phyloP scores from a whole-genome alignment of 2,113 vertebrate species.

The Collichthys lucidus region DNA sequence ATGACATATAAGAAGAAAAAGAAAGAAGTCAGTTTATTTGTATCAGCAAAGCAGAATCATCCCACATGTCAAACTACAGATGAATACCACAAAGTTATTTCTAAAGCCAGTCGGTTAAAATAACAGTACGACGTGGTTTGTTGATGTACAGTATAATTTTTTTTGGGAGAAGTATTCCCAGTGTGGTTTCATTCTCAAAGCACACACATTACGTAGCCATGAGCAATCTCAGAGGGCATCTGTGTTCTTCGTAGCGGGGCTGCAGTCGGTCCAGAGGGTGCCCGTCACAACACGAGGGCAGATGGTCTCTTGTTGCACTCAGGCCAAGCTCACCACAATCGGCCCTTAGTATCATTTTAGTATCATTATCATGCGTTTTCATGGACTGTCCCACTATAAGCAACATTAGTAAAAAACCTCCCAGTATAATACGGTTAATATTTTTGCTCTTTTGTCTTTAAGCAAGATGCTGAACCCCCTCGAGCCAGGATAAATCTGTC shows the following conservation, averaged over 20 bases:
- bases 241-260: slow-evolving; percentile 51
- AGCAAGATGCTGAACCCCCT: not conserved
- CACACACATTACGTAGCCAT: slow-evolving; percentile 27
- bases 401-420: not conserved
- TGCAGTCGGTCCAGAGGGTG: slow-evolving; percentile 46
- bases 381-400: not conserved
- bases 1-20: slow-evolving; percentile 12
- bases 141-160: not conserved
- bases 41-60: not conserved
- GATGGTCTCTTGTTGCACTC: slow-evolving; percentile 54
- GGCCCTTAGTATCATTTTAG: slow-evolving; percentile 49
- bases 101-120: not conserved
- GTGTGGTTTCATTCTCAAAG: slow-evolving; percentile 38
- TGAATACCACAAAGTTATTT: not conserved
- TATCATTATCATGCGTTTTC: slow-evolving; percentile 47
- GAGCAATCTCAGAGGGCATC: slow-evolving; percentile 48
- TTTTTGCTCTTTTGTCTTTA: not conserved
- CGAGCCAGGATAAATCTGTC: not conserved
- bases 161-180: slow-evolving; percentile 15
- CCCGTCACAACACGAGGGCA: slow-evolving; percentile 69
- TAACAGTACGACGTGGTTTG: not conserved
- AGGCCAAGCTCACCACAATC: slow-evolving; percentile 67
- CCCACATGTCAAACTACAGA: not conserved
- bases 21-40: not conserved
- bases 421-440: not conserved